These are phyloP conservation scores for Drosophila nasuta DNA, from an alignment of 1,140 invertebrate genomes.

Conservation along the genomic window DNA sequence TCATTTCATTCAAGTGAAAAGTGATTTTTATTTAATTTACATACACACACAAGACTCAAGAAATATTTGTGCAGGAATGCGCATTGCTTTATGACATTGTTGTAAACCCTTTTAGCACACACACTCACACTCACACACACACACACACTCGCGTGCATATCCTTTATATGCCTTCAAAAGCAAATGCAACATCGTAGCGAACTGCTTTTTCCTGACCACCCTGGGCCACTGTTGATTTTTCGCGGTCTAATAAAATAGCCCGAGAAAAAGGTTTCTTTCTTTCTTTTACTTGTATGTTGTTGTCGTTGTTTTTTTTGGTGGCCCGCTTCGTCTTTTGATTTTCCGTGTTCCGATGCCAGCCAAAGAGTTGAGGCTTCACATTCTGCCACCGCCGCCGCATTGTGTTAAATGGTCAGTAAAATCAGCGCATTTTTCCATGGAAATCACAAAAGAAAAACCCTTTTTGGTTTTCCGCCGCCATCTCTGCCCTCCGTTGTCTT, in stretches of 20 bases:
- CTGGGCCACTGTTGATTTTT: slow-evolving; percentile 81
- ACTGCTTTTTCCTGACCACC: slow-evolving; percentile 53
- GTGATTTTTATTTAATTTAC: slow-evolving; percentile 57
- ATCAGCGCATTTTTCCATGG: slow-evolving; percentile 69
- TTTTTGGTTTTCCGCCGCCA: slow-evolving; percentile 56
- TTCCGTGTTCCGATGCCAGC: slow-evolving; percentile 13
- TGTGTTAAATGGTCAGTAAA: slow-evolving; percentile 48
- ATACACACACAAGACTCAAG: slow-evolving; percentile 23
- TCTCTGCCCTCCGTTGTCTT: background rate
- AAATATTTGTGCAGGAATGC: slow-evolving; percentile 58
- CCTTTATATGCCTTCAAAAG: slow-evolving; percentile 25
- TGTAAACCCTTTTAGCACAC: slow-evolving; percentile 76
- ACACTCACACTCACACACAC: slow-evolving; percentile 16
- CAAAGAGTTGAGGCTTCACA: slow-evolving; percentile 64
- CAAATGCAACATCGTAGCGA: background rate
- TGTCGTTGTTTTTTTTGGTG: background rate
- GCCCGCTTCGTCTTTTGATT: background rate
- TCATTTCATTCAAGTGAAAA: slow-evolving; percentile 68
- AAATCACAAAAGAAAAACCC: slow-evolving; percentile 63
- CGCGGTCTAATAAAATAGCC: slow-evolving; percentile 78
- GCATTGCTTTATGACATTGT: slow-evolving; percentile 71
- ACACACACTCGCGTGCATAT: slow-evolving; percentile 11
- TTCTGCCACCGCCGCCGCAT: slow-evolving; percentile 11
- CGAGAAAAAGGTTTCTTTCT: slow-evolving; percentile 37
- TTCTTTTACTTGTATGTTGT: background rate